A percentile compares a stretch with the other conserved stretches of the same genome.
phyloP scores from a whole-genome alignment of 2,797 vertebrate species.

The Microhierax caerulescens region DNA sequence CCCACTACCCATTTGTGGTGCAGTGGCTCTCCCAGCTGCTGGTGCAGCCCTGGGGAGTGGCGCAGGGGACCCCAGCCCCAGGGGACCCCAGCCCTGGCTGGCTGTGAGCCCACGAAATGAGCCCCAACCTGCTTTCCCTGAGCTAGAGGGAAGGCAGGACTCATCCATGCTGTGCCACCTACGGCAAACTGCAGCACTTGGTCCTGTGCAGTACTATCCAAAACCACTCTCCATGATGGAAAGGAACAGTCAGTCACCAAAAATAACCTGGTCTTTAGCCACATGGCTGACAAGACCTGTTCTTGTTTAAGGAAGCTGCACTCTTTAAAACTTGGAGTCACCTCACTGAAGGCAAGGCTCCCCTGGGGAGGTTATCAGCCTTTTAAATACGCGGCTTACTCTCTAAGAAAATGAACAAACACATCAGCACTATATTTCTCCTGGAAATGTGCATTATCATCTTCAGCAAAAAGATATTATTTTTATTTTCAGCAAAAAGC shows the following conservation, averaged over 20 bases:
- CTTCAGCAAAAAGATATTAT: not conserved
- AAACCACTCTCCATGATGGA: not conserved
- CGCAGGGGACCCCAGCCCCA: accelerated
- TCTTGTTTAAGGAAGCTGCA: not conserved
- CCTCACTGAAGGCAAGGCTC: not conserved
- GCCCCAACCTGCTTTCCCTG: not conserved
- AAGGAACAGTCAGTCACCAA: not conserved
- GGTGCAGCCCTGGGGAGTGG: not conserved
- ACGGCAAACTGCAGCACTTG: not conserved
- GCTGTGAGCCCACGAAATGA: not conserved
- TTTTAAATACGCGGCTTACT: not conserved
- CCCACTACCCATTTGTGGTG: accelerated
- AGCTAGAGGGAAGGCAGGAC: not conserved
- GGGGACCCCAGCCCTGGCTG: not conserved
- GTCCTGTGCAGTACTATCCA: not conserved
- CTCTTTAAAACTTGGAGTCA: not conserved
- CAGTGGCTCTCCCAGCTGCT: not conserved
- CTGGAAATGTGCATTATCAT: not conserved
- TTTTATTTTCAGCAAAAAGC: not conserved
- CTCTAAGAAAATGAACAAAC: slow-evolving; percentile 8
- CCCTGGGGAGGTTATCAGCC: not conserved
- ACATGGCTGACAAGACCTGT: not conserved
- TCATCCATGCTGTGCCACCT: not conserved
- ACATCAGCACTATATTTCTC: not conserved
- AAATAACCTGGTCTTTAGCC: not conserved